Evolutionary conservation across 30 jellyfish, hydroid and myxozoan species (phyloP).

Genomic region (Cassiopea xamachana): DNA sequence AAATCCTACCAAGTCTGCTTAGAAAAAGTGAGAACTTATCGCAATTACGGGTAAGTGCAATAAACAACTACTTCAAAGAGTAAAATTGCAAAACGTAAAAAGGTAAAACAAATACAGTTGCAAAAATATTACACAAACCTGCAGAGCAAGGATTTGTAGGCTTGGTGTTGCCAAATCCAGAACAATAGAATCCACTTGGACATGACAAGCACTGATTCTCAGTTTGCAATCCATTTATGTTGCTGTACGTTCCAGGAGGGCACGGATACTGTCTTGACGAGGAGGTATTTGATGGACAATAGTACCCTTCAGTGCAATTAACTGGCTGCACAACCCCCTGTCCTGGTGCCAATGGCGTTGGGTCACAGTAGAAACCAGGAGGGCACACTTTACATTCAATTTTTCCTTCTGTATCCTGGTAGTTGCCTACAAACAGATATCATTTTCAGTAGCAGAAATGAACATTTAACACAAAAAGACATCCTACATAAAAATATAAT

Average conservation of each 20-base stretch:
- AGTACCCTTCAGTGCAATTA: constrained; percentile 88
- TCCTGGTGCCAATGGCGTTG: constrained; percentile 76
- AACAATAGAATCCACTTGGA: constrained; percentile 88
- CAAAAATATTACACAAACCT: constrained; percentile 38
- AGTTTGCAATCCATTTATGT: constrained; percentile 71
- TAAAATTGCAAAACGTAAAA: not conserved
- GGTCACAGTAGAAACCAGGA: constrained; percentile 92
- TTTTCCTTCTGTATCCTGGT: constrained; percentile 82
- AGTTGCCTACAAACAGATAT: constrained; percentile 70
- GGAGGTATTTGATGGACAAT: constrained; percentile 90
- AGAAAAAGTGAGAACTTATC: too few relatives aligned
- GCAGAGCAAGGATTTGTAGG: constrained; percentile 97
- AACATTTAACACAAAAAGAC: too few relatives aligned
- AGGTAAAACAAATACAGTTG: not conserved
- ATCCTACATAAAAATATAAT: too few relatives aligned
- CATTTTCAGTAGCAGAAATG: too few relatives aligned
- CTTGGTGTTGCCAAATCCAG: constrained; percentile 79
- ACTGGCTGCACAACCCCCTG: constrained; percentile 91
- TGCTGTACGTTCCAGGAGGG: constrained; percentile 93
- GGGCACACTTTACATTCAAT: constrained; percentile 90
- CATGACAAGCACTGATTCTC: constrained; percentile 83
- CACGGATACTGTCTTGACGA: constrained; percentile 88
- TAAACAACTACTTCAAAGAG: not conserved
- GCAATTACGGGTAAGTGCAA: not conserved
- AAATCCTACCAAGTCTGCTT: too few relatives aligned